Percentiles rank a stretch among this genome's conserved stretches.
These are phyloP conservation scores for Pinctada fucata DNA, from an alignment of 2,888 invertebrate genomes.

Conservation along the genomic window DNA sequence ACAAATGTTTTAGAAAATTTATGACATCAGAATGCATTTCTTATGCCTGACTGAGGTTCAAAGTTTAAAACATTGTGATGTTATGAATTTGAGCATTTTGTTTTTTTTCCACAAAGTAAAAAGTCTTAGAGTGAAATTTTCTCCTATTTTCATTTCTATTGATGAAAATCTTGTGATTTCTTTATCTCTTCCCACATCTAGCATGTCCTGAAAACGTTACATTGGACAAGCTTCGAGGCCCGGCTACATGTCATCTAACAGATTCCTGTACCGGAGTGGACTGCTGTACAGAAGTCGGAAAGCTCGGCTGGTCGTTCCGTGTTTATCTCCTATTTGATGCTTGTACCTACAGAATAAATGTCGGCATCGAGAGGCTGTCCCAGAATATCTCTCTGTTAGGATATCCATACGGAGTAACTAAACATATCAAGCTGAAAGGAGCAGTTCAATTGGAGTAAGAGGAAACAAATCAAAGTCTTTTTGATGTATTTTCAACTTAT, in stretches of 20 bases:
- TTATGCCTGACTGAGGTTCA: background rate
- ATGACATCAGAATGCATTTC: no score
- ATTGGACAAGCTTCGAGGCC: constrained; percentile 36
- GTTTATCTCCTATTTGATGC: constrained; percentile 42
- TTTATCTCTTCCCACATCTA: background rate
- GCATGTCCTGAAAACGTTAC: constrained; percentile 37
- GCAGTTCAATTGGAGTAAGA: constrained; percentile 4
- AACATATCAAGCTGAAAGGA: background rate
- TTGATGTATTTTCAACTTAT: no score
- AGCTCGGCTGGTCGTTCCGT: constrained; percentile 45
- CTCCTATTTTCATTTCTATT: no score
- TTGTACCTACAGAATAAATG: constrained; percentile 41
- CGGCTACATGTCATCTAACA: constrained; percentile 44
- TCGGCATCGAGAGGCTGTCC: constrained; percentile 46
- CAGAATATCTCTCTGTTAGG: constrained; percentile 41
- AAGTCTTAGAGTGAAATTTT: no score
- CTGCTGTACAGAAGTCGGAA: constrained; percentile 47
- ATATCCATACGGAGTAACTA: constrained; percentile 40
- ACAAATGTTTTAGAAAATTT: no score
- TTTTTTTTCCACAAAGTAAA: no score
- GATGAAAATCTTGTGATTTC: no score
- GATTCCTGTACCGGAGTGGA: constrained; percentile 48
- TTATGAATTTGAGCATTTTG: no score
- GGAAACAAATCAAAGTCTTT: background rate
- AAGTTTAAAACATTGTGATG: no score